A percentile compares a stretch with the other conserved stretches of the same genome.
Evolutionary conservation across 2,797 vertebrate genomes (phyloP).

Genomic region (Gymnoscopelus braueri): DNA sequence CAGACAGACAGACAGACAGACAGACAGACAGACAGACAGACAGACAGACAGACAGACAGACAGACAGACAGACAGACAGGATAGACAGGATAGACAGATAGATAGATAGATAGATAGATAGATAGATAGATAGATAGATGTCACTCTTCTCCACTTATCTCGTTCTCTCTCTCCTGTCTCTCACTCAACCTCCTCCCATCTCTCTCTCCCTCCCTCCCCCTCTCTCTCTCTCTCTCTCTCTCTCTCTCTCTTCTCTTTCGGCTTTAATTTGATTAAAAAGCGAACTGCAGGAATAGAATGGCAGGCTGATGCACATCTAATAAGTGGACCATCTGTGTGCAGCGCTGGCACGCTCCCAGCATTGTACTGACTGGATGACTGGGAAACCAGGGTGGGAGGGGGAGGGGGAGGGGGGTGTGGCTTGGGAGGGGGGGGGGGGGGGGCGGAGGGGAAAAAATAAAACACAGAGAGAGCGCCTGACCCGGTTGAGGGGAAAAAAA

Average conservation of each 20-base stretch:
- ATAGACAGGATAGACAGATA: too few relatives aligned
- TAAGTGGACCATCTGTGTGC: slow-evolving; percentile 98
- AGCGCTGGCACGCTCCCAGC: slow-evolving; percentile 94
- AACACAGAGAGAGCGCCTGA: slow-evolving; percentile 67
- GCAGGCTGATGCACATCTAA: slow-evolving; percentile 95
- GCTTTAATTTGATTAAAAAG: slow-evolving; percentile 99
- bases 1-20: neutral
- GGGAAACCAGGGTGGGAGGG: slow-evolving; percentile 65
- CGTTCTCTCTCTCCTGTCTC: too few relatives aligned
- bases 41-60: neutral
- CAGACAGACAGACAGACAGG: too few relatives aligned
- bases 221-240: slow-evolving; percentile 16
- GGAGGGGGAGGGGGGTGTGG: slow-evolving; percentile 35
- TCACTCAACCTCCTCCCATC: slow-evolving; percentile 17
- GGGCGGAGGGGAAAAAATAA: neutral
- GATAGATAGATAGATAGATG: neutral
- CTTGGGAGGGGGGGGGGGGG: neutral
- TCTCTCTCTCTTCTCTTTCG: slow-evolving; percentile 71
- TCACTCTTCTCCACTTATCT: too few relatives aligned
- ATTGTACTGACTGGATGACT: slow-evolving; percentile 88
- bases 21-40: too few relatives aligned
- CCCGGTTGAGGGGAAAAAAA: slow-evolving; percentile 74
- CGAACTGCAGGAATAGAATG: slow-evolving; percentile 96
- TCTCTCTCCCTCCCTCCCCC: slow-evolving; percentile 37
- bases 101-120: too few relatives aligned